Percentiles rank a stretch among this genome's conserved stretches.
Conservation (phyloP, 2,113 vertebrate species). For the Ifrita kowaldi region DNA sequence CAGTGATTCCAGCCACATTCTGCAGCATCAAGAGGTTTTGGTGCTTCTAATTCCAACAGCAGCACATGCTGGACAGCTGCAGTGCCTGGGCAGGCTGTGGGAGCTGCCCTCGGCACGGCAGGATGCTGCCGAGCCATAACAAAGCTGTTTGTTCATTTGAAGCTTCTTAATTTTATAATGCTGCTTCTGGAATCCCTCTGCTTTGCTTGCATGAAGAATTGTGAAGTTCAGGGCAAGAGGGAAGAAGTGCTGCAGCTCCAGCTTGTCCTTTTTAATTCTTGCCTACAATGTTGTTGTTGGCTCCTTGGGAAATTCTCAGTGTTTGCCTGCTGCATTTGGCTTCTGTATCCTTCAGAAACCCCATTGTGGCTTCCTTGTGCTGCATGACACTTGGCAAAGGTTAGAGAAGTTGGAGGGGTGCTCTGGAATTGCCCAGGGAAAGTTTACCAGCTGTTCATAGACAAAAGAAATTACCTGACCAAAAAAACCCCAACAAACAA, state of each 20-base stretch:
- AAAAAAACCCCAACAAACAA: too few relatives aligned
- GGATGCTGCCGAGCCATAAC: background rate
- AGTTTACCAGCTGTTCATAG: background rate
- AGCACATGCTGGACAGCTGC: background rate
- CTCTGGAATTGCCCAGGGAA: conserved; percentile 1
- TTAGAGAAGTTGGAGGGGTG: background rate
- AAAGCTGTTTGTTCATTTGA: background rate
- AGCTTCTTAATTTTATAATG: background rate
- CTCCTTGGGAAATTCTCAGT: background rate
- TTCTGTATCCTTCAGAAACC: background rate
- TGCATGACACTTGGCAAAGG: background rate
- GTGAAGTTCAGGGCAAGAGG: background rate
- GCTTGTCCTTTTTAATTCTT: background rate
- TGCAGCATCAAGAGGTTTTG: background rate
- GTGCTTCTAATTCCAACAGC: background rate
- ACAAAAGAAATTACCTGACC: background rate
- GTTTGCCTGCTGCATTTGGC: background rate
- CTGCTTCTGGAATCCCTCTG: background rate
- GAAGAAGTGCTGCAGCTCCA: background rate
- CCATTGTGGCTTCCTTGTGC: background rate
- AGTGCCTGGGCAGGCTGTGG: background rate
- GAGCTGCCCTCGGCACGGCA: background rate
- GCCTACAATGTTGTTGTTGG: background rate
- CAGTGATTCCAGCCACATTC: background rate
- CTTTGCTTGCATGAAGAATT: background rate